Base-by-base conservation (phyloP, 2,888 invertebrate species). In the Camptogramma bilineatum region DNA sequence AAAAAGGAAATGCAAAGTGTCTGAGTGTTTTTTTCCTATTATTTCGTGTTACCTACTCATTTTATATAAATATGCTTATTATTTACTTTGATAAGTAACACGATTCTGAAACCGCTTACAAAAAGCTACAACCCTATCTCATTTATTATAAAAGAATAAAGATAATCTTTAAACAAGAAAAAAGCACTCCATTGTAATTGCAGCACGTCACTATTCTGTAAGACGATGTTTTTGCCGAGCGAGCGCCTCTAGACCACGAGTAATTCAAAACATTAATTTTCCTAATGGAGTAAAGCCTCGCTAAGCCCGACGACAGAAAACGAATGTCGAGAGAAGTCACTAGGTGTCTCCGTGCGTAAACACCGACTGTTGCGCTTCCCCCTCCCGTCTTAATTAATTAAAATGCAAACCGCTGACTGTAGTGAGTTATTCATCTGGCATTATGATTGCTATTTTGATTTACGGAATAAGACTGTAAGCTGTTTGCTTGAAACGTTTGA, bases 181-280 rank as follows among this genome's bases (percentile, higher is more conserved):
- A 16, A 44, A 44, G n/a, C 17, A 62, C 59, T 61, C 56, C 54
- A 53, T 61, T 65, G 59, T 62, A 68, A 66, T 68, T 68, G 68
- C 65, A 54, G 50, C 42, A 52, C 56, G 68, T 71, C 71, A 73
- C 72, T 70, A 70, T 72, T 61, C 66, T 48, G 62, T 64, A 72
- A 71, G 69, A 55, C 65, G 66, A 13, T 64, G 66, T 68, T 73
- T 69, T 67, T 68, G 71, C 62, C 66, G 60, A 66, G 70, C 66
- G 52, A 70, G 69, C 72, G 69, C 57, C 67, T 67, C 69, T 56
- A 69, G 69, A 73, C 71, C 73, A 80, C 78, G 79, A 68, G 86
- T 91, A 90, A 91, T 90, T 91, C 90, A 85, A 91, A 92, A 92
- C 93, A 93, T 93, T 93, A 92, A 93, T 93, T 93, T 93, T 89